Base-by-base conservation (phyloP, 2,113 vertebrate genomes). In the Trichechus manatus region DNA sequence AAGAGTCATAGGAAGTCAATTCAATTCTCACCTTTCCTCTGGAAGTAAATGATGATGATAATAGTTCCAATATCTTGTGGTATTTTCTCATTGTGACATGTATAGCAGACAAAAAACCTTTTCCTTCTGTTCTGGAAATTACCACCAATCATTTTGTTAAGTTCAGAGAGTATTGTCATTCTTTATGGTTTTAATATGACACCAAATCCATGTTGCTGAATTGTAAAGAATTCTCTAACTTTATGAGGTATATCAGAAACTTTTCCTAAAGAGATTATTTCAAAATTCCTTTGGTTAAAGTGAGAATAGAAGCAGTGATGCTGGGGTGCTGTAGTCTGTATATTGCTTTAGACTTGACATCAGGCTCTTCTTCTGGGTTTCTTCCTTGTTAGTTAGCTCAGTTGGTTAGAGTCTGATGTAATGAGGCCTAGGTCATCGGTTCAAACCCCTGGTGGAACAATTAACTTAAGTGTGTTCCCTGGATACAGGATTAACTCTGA, bases 361-460 rank as follows among this genome's bases (percentile, higher is more conserved):
- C 53, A 61, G 47, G 20, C n/a, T 96, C 88, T 68, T 68, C n/a
- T 74, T 68, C 80, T 2, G 27, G 11, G 0, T 44, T 74, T 66
- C 22, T 68, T 86, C 85, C 82, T 74, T 88, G 59, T 72, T 78
- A 79, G 80, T 93, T 93, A 95, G 29, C 29, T 95, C 66, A 82
- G 31, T 36, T 92, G 59, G 64, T 47, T 81, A 56, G 39, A 93
- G 11, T 72, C 86, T 92, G 85, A 90, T 85, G 93, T 59, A 97
- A 89, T 61, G 75, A 97, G 83, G 19, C 36, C 36, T 53, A 78
- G 56, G 10, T 50, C 59, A 84, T 89, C 29, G 11, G 68, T 84
- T 94, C 85, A 98, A 91, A 68, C 2, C 64, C 42, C 36, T 75
- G 47, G 44, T 91, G 44, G 23, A 96, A 93, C 47, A 95, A 89